Base-by-base conservation (phyloP, 2,113 vertebrate genomes). In the Terrapene triunguis region DNA sequence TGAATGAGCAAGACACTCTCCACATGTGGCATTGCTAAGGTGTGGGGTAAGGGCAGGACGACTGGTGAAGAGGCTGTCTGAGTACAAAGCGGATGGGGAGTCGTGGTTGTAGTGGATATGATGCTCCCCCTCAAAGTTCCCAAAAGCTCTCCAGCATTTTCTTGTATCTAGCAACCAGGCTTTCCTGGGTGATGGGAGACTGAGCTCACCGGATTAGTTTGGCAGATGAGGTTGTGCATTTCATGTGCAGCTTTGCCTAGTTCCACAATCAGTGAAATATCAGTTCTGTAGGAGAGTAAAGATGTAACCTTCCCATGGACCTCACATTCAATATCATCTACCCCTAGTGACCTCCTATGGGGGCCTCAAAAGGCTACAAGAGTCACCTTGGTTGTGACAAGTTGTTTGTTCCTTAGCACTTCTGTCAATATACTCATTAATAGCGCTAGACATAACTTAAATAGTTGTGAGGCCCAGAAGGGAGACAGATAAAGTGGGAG, bases 211-310 rank as follows among this genome's bases (percentile, higher is more conserved):
- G 1, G 29, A 13, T 27, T 48, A 1, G 10, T 2, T 32, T 29
- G 22, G 29, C 2, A 21, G 47, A 25, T 27, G 74, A 78, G 74
- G 42, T 21, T 76, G 5, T 2, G 11, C 22, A 76, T 47, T 78
- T 24, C 35, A 9, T 17, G 13, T n/a, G 25, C 89, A 51, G 1
- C 82, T 74, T 12, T 19, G 8, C 27, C 74, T 85, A 42, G 79
- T 3, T 10, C 24, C 50, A 25, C 74, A 78, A 44, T 27, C 22
- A 24, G 1, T 35, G 65, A 11, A 35, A 0, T 1, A 51, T 1
- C 82, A 80, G 35, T 74, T 25, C 5, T 0, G 8, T 1, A 62
- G 84, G 57, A 24, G 2, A 35, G 1, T 16, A 21, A 72, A 10
- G 16, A n/a, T 2, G 4, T 1, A 3, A 38, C 53, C 74, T 29